Evolutionary conservation across 1,140 invertebrate species (phyloP).

Genomic region (Leguminivora glycinivorella): DNA sequence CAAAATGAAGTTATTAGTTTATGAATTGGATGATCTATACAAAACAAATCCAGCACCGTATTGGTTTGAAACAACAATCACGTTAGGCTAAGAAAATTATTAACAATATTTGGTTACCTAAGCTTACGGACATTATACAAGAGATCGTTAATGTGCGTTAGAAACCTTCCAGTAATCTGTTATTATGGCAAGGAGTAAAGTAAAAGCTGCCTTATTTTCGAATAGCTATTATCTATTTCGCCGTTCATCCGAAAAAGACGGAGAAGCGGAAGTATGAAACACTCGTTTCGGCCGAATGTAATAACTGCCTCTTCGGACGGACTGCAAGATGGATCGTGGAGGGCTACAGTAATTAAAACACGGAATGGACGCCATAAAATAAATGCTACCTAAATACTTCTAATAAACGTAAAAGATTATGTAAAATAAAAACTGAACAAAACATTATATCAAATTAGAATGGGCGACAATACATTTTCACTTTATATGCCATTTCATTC

Average conservation of each 20-base stretch:
- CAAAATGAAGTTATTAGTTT: conserved; percentile 48
- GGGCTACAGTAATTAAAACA: neutral
- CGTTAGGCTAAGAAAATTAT: conserved; percentile 5
- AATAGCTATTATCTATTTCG: neutral
- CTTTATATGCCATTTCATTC: conserved; percentile 1
- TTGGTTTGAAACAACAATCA: neutral
- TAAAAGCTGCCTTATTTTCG: neutral
- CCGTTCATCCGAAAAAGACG: conserved; percentile 19
- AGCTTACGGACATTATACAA: conserved; percentile 37
- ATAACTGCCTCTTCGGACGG: conserved; percentile 9
- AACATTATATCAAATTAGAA: neutral
- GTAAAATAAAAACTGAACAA: neutral
- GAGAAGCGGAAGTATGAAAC: neutral
- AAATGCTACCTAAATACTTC: neutral
- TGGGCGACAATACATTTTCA: neutral
- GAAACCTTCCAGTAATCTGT: neutral
- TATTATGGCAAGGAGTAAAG: conserved; percentile 1
- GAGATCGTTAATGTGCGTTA: conserved; percentile 45
- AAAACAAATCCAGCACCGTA: conserved; percentile 22
- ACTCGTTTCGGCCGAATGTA: neutral
- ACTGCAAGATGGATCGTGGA: conserved; percentile 11
- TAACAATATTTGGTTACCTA: conserved; percentile 26
- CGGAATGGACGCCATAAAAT: conserved; percentile 19
- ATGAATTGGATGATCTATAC: conserved; percentile 24
- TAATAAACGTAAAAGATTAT: neutral